Evolutionary conservation across 2,888 invertebrate genomes (phyloP), one percentile per base, ranked within the genome.

Genomic region (Pimpla rufipes): DNA sequence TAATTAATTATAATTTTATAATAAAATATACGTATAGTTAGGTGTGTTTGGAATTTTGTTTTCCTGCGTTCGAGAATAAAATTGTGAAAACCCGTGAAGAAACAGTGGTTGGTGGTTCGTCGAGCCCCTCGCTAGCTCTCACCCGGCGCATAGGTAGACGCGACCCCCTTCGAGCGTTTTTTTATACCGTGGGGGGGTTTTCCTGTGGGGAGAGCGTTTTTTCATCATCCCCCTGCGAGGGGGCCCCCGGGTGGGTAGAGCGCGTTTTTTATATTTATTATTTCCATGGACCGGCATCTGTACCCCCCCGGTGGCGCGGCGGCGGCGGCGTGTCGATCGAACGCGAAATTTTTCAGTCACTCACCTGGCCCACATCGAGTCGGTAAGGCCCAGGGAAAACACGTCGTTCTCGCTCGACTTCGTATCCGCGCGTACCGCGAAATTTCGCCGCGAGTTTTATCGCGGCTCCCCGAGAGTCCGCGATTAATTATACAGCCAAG

Each of bases 331-430:
- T 59, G 79, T 87, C 87, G 88, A 89, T 89, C 89, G 92, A 89
- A 90, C 90, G 92, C 90, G 87, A 89, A 90, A 92, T 91, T 92
- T 92, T 92, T 92, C 91, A 92, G 92, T 92, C 92, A 92, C 91
- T 92, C 92, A 92, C 92, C 92, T 92, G 92, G 92, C 88, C 90
- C 88, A 91, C 90, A 87, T 90, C 91, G 88, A 89, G 86, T 87
- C 88, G 90, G 91, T 87, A 88, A 86, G 89, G 83, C 86, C 88
- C 87, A 85, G 85, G 86, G 87, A 86, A 87, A 87, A 87, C 37
- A 37, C n/a, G 71, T 81, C 3, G 29, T 29, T 29, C 29, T 55
- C 52, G 45, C 42, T 62, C 42, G 18, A 16, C 37, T 40, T 45
- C n/a, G n/a, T 47, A 45, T 50, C 37, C 21, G 18, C 62, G 42